phyloP scores from a whole-genome alignment of 2,888 invertebrate genomes.

The Eledona agricola region DNA sequence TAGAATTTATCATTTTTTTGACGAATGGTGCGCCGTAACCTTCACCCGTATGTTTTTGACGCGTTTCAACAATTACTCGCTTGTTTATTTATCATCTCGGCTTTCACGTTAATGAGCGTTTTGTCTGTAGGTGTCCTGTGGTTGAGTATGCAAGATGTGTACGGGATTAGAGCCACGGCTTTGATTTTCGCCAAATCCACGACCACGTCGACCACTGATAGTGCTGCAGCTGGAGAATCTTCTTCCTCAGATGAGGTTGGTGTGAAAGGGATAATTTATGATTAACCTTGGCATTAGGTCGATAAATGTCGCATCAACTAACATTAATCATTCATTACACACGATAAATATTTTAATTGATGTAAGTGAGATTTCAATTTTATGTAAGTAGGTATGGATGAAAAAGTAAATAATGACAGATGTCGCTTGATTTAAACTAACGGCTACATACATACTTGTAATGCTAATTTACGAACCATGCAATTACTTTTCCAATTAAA shows the following conservation, averaged over 20 bases:
- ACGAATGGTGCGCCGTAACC: too few relatives aligned
- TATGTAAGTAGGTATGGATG: too few relatives aligned
- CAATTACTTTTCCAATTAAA: too few relatives aligned
- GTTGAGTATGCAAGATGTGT: conserved; percentile 65
- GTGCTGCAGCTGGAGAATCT: conserved; percentile 48
- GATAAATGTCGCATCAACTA: neutral
- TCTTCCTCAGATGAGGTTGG: conserved; percentile 27
- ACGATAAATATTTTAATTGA: too few relatives aligned
- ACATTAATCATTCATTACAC: too few relatives aligned
- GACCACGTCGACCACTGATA: conserved; percentile 63
- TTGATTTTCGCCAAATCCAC: conserved; percentile 69
- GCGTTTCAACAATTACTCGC: conserved; percentile 16
- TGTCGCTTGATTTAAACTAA: too few relatives aligned
- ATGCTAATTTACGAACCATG: too few relatives aligned
- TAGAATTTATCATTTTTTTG: conserved; percentile 1
- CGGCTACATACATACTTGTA: too few relatives aligned
- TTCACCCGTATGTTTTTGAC: conserved; percentile 29
- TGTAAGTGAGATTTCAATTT: too few relatives aligned
- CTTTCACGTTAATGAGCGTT: conserved; percentile 25
- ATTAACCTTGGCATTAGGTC: conserved; percentile 31
- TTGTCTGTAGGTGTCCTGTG: conserved; percentile 60
- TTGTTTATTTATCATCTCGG: conserved; percentile 20
- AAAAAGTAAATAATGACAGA: too few relatives aligned
- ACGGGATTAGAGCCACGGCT: conserved; percentile 68
- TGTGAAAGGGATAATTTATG: conserved; percentile 11